Conservation (phyloP, 2,113 vertebrate genomes). For the Varanus komodoensis region DNA sequence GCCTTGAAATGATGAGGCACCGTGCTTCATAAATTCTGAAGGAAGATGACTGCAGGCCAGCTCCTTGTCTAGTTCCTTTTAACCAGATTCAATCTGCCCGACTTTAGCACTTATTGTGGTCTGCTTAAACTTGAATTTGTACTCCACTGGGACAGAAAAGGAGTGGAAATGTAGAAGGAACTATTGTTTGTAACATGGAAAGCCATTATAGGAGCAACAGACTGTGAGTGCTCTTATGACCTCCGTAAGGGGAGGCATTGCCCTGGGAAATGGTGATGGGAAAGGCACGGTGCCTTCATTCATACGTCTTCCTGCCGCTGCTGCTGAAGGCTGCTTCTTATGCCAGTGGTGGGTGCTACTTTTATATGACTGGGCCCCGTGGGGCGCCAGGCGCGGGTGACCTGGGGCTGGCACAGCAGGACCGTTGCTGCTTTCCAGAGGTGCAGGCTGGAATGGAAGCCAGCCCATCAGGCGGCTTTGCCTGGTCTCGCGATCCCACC, state of each 20-base stretch:
- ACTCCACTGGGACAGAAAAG: neutral
- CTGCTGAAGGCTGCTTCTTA: neutral
- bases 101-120: neutral
- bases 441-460: neutral
- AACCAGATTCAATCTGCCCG: neutral
- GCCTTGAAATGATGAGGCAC: constrained; percentile 17
- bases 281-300: neutral
- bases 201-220: neutral
- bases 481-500: neutral
- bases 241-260: neutral
- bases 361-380: neutral
- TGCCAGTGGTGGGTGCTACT: neutral
- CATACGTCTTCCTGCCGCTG: neutral
- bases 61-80: neutral
- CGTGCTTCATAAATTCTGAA: neutral
- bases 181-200: neutral
- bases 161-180: neutral
- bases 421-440: neutral
- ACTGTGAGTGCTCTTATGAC: neutral
- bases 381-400: neutral
- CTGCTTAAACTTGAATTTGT: neutral
- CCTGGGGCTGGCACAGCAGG: too few relatives aligned
- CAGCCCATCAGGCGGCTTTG: neutral
- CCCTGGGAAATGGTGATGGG: neutral
- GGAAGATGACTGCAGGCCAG: neutral